phyloP scores from a whole-genome alignment of 2,113 vertebrate species.

The Panthera tigris region DNA sequence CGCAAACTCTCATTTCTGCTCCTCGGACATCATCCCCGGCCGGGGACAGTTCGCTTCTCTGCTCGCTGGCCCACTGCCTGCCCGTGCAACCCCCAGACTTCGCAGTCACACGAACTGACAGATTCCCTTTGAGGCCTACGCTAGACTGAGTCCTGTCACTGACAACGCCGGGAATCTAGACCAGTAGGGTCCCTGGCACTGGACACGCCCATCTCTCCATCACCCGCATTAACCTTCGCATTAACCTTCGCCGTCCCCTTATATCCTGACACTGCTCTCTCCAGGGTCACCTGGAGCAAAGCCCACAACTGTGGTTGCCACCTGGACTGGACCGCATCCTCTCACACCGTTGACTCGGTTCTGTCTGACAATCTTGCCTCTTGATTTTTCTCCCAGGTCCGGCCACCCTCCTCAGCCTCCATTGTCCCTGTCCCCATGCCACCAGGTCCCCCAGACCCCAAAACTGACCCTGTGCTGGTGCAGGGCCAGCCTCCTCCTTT shows the following conservation, averaged over 20 bases:
- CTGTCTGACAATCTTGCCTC: background rate
- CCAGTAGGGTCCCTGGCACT: background rate
- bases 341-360: background rate
- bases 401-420: background rate
- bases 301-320: background rate
- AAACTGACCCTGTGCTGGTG: background rate
- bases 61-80: accelerated
- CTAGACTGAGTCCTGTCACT: background rate
- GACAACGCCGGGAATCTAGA: background rate
- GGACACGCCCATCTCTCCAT: background rate
- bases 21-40: background rate
- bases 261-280: background rate
- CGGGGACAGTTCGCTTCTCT: background rate
- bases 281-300: background rate
- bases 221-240: background rate
- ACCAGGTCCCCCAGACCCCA: background rate
- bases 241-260: background rate
- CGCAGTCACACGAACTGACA: background rate
- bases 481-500: background rate
- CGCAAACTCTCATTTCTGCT: background rate
- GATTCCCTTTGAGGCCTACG: background rate
- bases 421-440: accelerated
- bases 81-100: background rate
- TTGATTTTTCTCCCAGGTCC: background rate
- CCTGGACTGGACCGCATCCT: background rate